Conservation (phyloP, 1,140 invertebrate species). For the Ostrea denselamellosa region DNA sequence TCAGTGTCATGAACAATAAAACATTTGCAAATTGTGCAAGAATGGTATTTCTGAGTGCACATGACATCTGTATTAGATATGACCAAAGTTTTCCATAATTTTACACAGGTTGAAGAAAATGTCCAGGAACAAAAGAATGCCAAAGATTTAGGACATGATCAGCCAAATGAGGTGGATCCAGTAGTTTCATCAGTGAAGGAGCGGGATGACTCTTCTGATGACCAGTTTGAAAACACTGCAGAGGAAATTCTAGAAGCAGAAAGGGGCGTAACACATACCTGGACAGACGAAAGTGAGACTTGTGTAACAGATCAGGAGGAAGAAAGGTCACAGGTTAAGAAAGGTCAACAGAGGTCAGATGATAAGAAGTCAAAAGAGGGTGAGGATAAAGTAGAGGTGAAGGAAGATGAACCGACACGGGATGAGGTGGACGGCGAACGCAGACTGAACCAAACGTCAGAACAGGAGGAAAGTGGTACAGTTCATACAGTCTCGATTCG, state of each 20-base stretch:
- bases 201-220: slow-evolving; percentile 42
- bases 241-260: slow-evolving; percentile 56
- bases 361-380: slow-evolving; percentile 25
- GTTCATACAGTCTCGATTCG: no score
- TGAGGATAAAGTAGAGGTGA: slow-evolving; percentile 45
- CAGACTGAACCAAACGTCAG: slow-evolving; percentile 34
- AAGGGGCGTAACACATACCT: not conserved
- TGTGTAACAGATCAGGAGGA: slow-evolving; percentile 23
- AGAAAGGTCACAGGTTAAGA: not conserved
- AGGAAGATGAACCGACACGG: slow-evolving; percentile 11
- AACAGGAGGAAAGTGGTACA: slow-evolving; percentile 50
- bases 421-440: slow-evolving; percentile 52
- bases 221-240: slow-evolving; percentile 57
- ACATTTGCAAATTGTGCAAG: no score
- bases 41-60: no score
- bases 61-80: no score
- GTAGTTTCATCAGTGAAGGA: not conserved
- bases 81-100: no score
- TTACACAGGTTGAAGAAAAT: slow-evolving; percentile 28
- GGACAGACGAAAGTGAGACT: slow-evolving; percentile 16
- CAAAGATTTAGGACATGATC: slow-evolving; percentile 14
- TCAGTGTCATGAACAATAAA: no score
- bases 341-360: not conserved
- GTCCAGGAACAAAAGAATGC: not conserved
- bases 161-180: not conserved